Conservation (phyloP, 2,888 invertebrate genomes). For the Stenoptilia bipunctidactyla region DNA sequence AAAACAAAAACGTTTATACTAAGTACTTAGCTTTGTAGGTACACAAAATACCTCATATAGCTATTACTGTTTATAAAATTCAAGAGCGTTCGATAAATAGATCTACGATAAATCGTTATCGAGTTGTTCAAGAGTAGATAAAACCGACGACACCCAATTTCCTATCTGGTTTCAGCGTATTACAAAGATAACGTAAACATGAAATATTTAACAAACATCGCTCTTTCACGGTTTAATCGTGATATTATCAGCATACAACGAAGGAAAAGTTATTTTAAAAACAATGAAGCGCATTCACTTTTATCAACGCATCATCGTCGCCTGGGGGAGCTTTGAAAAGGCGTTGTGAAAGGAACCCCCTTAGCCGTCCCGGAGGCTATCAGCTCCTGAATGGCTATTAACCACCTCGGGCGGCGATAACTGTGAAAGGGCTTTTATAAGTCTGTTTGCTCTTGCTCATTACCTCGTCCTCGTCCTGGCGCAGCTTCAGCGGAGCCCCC, state of each 20-base stretch:
- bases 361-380: slow-evolving; percentile 45
- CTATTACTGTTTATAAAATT: no score
- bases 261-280: slow-evolving; percentile 53
- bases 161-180: not conserved
- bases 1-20: no score
- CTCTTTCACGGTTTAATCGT: slow-evolving; percentile 20
- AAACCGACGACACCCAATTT: not conserved
- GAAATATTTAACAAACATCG: slow-evolving; percentile 29
- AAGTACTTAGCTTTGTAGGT: no score
- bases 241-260: slow-evolving; percentile 36
- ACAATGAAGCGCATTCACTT: slow-evolving; percentile 60
- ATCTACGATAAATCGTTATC: no score
- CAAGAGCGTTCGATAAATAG: no score
- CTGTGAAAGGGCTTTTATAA: slow-evolving; percentile 33
- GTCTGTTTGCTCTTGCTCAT: slow-evolving; percentile 42
- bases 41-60: no score
- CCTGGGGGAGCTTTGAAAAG: slow-evolving; percentile 49
- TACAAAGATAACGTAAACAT: no score
- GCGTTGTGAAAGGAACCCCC: slow-evolving; percentile 42
- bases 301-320: slow-evolving; percentile 61
- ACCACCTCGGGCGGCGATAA: slow-evolving; percentile 64
- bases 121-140: no score
- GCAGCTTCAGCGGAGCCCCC: slow-evolving; percentile 55
- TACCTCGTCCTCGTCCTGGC: slow-evolving; percentile 56
- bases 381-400: slow-evolving; percentile 58